Base-by-base conservation (phyloP, 2,888 invertebrate species). In the Drosophila subquinaria region DNA sequence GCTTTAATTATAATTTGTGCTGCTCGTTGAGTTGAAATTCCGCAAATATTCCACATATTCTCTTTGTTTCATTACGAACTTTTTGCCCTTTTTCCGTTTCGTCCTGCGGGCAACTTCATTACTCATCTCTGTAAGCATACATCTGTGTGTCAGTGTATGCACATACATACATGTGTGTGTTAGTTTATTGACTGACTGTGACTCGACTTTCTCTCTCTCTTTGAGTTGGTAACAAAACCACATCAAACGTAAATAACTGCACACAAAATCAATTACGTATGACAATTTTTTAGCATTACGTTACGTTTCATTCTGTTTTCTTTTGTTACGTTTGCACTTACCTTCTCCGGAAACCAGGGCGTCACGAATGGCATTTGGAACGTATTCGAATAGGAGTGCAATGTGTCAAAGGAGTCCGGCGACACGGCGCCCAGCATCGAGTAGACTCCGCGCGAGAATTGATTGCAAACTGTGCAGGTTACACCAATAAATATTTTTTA, bases 311-410 rank as follows among this genome's bases (percentile, higher is more conserved):
- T 47, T 23, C 40, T 23, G 30, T 11, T 55, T 23, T 5, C 13
- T 51, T 13, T 62, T 66, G 56, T 15, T 53, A 8, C 27, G 3
- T 27, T 6, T 27, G 0, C 27, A 90, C 92, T 94, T 93, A 96
- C 96, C 95, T 97, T 97, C 93, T 98, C 97, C 1, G 98, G 97
- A 92, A 97, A 98, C 97, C 97, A 97, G 23, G 97, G 97, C 53
- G 97, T 97, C 76, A 98, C 96, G 92, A 98, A 98, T 52, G 98
- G 98, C 97, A 98, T 97, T 94, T 98, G 97, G 93, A 98, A 98
- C 60, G 98, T 97, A 93, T 98, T 98, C 91, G 97, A 97, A 94
- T 98, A 98, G 38, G 98, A 98, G 93, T 98, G 97, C 63, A 98
- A 94, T 35, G 97, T 98, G 93, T 98, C 97, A 93, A 98, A 98